Evolutionary conservation across 2,797 vertebrate genomes (phyloP).

Genomic region (Scarus forsteni): DNA sequence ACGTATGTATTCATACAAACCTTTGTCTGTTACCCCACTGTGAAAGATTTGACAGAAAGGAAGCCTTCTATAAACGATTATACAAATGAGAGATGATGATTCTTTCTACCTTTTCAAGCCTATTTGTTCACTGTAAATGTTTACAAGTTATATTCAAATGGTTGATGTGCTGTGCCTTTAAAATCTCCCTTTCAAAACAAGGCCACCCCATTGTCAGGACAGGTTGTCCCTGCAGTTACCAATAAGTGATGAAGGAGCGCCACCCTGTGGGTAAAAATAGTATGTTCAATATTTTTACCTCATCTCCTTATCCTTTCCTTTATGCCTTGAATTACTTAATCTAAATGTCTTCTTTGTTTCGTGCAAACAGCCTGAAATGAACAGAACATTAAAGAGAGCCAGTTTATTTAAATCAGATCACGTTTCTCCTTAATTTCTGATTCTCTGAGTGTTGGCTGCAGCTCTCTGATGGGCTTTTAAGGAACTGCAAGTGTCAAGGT

Average conservation of each 20-base stretch:
- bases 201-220: neutral
- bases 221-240: neutral
- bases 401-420: neutral
- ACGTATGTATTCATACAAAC: too few relatives aligned
- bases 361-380: neutral
- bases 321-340: neutral
- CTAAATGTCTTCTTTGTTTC: too few relatives aligned
- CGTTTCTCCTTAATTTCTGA: too few relatives aligned
- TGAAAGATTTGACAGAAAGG: too few relatives aligned
- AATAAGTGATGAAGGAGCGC: conserved; percentile 40
- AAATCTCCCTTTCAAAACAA: neutral
- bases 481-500: neutral
- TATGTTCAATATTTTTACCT: conserved; percentile 10
- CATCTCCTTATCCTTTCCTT: neutral
- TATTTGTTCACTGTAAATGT: neutral
- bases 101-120: neutral
- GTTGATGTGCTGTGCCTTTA: neutral
- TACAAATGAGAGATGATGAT: too few relatives aligned
- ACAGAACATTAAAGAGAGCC: neutral
- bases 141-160: neutral
- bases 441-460: too few relatives aligned
- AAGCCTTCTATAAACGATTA: too few relatives aligned
- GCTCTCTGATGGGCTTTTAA: neutral
- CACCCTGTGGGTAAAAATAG: conserved; percentile 44
- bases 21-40: too few relatives aligned